Base-by-base conservation (phyloP, 2,113 vertebrate genomes). In the Antennarius striatus region DNA sequence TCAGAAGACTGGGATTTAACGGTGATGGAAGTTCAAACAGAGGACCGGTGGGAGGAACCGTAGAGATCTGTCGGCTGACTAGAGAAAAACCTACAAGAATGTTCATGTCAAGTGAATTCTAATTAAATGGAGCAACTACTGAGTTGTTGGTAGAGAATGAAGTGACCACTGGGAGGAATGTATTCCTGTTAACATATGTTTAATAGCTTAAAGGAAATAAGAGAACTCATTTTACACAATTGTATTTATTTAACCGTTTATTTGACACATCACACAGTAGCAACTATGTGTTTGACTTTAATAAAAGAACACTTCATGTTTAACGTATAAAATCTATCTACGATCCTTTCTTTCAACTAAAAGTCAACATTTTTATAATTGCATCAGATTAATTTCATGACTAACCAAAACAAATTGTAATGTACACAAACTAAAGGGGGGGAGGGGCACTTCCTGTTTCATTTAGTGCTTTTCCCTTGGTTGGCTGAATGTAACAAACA, bases 401-500 rank as follows among this genome's bases (percentile, higher is more conserved):
- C 62, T 40, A 73, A 81, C 64, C 81, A 74, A 55, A 79, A 78
- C 63, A 79, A 53, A 53, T 32, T 50, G 22, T 62, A 51, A 79
- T 79, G 75, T 80, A 80, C 59, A 86, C 30, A 78, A 69, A 54
- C 17, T 48, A 47, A 59, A 54, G 80, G 22, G 29, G 75, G 29
- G 5, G 17, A 15, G n/a, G 48, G 67, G 51, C 1, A 1, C 60
- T 60, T 15, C 32, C 9, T 53, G 39, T 43, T 54, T 57, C 22
- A 2, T 55, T 83, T 71, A 91, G 52, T 78, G 79, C 15, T 88
- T 88, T 60, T 81, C 75, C 43, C 90, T 93, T 71, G 92, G 91
- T 88, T 91, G 89, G 56, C 92, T 83, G 22, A 94, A 94, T 55
- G 94, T 92, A 65, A 95, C 92, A 74, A 91, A 94, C 29, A 93